These are phyloP conservation scores for Stenchaetothrips biformis DNA, from an alignment of 2,888 invertebrate species.

Conservation along the genomic window DNA sequence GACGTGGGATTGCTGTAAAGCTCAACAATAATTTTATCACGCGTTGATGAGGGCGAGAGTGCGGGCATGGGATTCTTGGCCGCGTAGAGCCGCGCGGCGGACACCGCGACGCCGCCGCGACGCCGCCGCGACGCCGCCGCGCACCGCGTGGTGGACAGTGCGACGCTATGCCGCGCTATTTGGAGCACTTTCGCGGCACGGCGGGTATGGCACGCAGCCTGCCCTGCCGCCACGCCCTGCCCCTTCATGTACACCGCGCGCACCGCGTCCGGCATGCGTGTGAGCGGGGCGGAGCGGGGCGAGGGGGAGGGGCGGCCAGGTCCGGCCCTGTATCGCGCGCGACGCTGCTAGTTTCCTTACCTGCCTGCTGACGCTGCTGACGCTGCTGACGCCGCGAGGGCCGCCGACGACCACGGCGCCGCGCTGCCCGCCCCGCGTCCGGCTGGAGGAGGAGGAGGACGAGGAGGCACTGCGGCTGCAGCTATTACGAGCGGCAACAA, in stretches of 20 bases:
- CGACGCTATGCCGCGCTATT: neutral
- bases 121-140: neutral
- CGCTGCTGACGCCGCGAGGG: neutral
- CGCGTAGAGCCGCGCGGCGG: no score
- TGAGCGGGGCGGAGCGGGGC: neutral
- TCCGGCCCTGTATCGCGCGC: neutral
- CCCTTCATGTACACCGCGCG: neutral
- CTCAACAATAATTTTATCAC: no score
- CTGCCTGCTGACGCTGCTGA: slow-evolving; percentile 15
- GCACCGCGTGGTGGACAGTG: neutral
- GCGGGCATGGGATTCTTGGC: no score
- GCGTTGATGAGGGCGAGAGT: no score
- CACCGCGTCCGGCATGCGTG: neutral
- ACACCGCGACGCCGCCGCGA: neutral
- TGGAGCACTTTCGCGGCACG: slow-evolving; percentile 3
- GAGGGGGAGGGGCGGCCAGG: neutral
- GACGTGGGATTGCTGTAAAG: no score
- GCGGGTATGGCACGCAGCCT: neutral
- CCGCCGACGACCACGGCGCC: neutral
- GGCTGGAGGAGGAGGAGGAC: neutral
- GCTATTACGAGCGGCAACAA: slow-evolving; percentile 15
- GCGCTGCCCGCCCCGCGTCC: neutral
- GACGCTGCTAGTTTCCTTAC: neutral
- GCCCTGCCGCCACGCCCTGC: neutral
- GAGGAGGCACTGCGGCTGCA: neutral